Conservation (phyloP, 2,113 vertebrate species). For the Nipponia nippon region DNA sequence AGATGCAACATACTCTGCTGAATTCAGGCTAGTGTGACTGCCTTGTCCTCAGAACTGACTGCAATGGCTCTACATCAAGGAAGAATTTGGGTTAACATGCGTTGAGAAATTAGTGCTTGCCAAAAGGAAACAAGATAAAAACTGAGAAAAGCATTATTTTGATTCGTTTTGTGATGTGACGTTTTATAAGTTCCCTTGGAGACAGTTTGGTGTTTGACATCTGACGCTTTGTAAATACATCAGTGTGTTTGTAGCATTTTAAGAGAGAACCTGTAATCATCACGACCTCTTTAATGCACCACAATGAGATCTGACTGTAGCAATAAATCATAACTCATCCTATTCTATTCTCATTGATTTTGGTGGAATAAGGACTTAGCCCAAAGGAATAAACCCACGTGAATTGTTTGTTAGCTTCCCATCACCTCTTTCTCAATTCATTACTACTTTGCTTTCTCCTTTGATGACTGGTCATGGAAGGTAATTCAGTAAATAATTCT, state of each 20-base stretch:
- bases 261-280: conserved; percentile 21
- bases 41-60: background rate
- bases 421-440: conserved; percentile 35
- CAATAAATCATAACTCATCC: conserved; percentile 53
- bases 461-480: background rate
- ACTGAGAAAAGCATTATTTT: background rate
- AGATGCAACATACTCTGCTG: background rate
- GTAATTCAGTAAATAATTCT: conserved; percentile 19
- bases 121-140: background rate
- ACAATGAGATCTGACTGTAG: conserved; percentile 46
- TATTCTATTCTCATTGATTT: conserved; percentile 42
- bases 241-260: background rate
- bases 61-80: background rate
- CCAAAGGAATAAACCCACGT: conserved; percentile 12
- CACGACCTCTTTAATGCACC: background rate
- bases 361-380: background rate
- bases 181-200: background rate
- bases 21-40: background rate
- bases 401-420: conserved; percentile 9
- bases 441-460: conserved; percentile 5
- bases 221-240: background rate
- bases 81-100: background rate
- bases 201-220: conserved; percentile 24
- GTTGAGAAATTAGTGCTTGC: background rate
- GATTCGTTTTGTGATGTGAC: background rate